phyloP scores from a whole-genome alignment of 2,888 invertebrate genomes.

The Chrysodeixis includens region DNA sequence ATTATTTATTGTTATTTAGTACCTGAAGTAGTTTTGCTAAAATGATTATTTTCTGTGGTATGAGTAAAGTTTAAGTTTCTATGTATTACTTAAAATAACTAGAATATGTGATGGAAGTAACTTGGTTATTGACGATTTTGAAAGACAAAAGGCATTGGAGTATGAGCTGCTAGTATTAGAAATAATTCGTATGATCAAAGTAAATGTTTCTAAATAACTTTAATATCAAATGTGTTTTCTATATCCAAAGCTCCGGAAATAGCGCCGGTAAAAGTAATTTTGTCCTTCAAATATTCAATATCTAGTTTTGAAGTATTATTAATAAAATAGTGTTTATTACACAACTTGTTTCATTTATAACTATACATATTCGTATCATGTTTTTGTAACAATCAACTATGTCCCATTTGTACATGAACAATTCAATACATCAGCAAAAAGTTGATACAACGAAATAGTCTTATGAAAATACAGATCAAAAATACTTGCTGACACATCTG shows the following conservation, averaged over 20 bases:
- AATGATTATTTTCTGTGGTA: slow-evolving; percentile 3
- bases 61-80: slow-evolving; percentile 8
- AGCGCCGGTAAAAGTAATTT: neutral
- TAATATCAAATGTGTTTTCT: slow-evolving; percentile 10
- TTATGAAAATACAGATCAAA: neutral
- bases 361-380: neutral
- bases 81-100: slow-evolving; percentile 42
- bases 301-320: slow-evolving; percentile 42
- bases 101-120: slow-evolving; percentile 26
- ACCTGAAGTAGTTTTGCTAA: slow-evolving; percentile 7
- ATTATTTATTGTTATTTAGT: slow-evolving; percentile 11
- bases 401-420: neutral
- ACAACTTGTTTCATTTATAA: neutral
- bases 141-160: slow-evolving; percentile 12
- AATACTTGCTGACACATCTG: neutral
- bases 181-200: neutral
- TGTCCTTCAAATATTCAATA: slow-evolving; percentile 34
- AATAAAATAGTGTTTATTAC: slow-evolving; percentile 34
- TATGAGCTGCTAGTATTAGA: neutral
- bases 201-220: slow-evolving; percentile 3
- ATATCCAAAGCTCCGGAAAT: neutral
- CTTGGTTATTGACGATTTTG: slow-evolving; percentile 38
- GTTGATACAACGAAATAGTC: neutral
- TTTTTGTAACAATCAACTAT: too few relatives aligned
- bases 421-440: neutral